Evolutionary conservation across 53 echinoderm and acorn worm genomes (phyloP), one percentile per base, ranked within the genome.

Genomic region (Arbacia lixula): DNA sequence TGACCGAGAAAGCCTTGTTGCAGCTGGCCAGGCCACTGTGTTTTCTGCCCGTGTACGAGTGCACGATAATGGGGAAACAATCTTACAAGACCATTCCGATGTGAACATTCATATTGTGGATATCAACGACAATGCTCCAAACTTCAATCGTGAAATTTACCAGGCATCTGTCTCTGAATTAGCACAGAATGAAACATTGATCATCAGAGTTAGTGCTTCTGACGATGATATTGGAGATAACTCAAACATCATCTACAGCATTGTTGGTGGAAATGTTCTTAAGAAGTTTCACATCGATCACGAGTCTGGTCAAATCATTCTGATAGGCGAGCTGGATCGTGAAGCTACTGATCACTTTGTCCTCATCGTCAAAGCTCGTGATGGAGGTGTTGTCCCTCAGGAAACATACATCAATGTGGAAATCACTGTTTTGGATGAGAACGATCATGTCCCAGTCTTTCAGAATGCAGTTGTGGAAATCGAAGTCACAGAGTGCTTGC

Each of bases 211-310:
- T 16, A 82, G 86, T 72, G 97, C 97, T 2, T 74, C 85, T 5
- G 97, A 96, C 67, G 86, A 65, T 27, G 97, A 96, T 56, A 37
- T 60, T 40, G 92, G 93, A 56, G 93, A 93, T 58, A 96, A 96
- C 75, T 89, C 97, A 1, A 86, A 91, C 66, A 85, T 96, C 20
- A 83, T 89, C 12, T 96, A 96, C 90, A 96, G 88, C 72, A 96
- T 96, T 56, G 66, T 89, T 25, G 41, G 78, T 27, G 93, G 93
- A 29, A 94, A 96, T 62, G 75, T 71, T 16, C 86, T 90, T 31
- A 76, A 71, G 36, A 87, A 69, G 36, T 96, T 96, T 67, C 71
- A 85, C 31, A 93, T 96, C 19, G 73, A 88, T 65, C 91, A 88
- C 35, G 72, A 72, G 21, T 84, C 54, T 51, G 97, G 97, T 14